Conservation (phyloP, 1,140 invertebrate genomes). For the Drosophila repleta region DNA sequence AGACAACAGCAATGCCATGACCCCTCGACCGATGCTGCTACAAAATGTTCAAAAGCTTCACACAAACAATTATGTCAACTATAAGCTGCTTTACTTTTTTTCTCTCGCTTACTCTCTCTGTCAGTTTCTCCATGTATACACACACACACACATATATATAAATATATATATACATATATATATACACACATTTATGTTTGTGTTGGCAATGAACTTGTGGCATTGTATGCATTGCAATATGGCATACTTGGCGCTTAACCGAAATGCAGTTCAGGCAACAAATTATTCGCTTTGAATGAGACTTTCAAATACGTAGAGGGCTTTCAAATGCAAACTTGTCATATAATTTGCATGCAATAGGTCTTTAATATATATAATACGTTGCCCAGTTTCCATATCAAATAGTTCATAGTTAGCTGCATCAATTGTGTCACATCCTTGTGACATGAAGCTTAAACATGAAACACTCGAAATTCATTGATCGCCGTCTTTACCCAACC, state of each 20-base stretch:
- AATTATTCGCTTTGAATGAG: constrained; percentile 14
- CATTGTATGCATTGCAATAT: constrained; percentile 65
- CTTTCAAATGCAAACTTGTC: too few relatives aligned
- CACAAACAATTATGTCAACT: constrained; percentile 61
- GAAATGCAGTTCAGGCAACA: constrained; percentile 31
- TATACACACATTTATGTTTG: neutral
- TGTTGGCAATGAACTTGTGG: constrained; percentile 69
- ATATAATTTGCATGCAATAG: neutral
- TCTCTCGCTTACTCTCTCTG: neutral
- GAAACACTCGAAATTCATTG: too few relatives aligned
- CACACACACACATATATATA: too few relatives aligned
- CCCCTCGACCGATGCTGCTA: constrained; percentile 1
- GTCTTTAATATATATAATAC: too few relatives aligned
- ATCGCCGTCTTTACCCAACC: too few relatives aligned
- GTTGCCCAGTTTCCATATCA: constrained; percentile 26
- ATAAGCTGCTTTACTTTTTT: constrained; percentile 22
- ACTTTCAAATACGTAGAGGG: neutral
- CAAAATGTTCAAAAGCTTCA: constrained; percentile 52
- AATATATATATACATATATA: neutral
- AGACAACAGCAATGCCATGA: constrained; percentile 27
- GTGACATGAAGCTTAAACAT: neutral
- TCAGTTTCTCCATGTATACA: neutral
- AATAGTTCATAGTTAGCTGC: constrained; percentile 34
- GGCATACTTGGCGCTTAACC: constrained; percentile 55
- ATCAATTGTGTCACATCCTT: neutral